phyloP scores from a whole-genome alignment of 2,113 vertebrate species.

The Cryptomyrus ogoouensis region DNA sequence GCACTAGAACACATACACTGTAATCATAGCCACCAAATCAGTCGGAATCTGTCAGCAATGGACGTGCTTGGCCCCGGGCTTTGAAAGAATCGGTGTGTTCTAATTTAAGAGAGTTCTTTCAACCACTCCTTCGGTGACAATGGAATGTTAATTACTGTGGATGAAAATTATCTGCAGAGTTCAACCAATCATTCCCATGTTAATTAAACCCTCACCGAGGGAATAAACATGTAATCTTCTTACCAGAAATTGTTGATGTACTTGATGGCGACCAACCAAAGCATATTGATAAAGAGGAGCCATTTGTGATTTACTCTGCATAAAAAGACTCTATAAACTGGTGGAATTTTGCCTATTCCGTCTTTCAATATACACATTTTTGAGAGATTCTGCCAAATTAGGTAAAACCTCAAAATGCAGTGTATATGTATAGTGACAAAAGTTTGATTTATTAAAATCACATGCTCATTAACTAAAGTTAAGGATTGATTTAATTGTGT shows the following conservation, averaged over 20 bases:
- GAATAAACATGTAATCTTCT: slow-evolving; percentile 15
- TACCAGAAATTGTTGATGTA: slow-evolving; percentile 17
- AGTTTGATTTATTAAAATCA: background rate
- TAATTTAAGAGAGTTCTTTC: slow-evolving; percentile 28
- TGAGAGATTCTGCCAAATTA: background rate
- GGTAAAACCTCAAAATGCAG: background rate
- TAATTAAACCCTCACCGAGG: slow-evolving; percentile 23
- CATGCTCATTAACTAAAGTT: background rate
- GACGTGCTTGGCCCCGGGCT: background rate
- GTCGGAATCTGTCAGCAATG: slow-evolving; percentile 1
- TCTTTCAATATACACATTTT: background rate
- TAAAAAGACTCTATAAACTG: background rate
- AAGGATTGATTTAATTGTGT: background rate
- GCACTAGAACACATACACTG: slow-evolving; percentile 10
- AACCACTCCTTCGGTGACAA: slow-evolving; percentile 1
- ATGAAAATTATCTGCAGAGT: slow-evolving; percentile 24
- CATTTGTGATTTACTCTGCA: background rate
- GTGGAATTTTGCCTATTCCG: background rate
- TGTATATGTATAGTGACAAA: background rate
- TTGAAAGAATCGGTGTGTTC: slow-evolving; percentile 12
- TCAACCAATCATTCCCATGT: slow-evolving; percentile 25
- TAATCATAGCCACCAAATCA: slow-evolving; percentile 20
- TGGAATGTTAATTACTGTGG: slow-evolving; percentile 27
- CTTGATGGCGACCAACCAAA: slow-evolving; percentile 4
- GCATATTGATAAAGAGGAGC: background rate